phyloP scores from a whole-genome alignment of 2,797 vertebrate species.

The Arrhamphus sclerolepis region DNA sequence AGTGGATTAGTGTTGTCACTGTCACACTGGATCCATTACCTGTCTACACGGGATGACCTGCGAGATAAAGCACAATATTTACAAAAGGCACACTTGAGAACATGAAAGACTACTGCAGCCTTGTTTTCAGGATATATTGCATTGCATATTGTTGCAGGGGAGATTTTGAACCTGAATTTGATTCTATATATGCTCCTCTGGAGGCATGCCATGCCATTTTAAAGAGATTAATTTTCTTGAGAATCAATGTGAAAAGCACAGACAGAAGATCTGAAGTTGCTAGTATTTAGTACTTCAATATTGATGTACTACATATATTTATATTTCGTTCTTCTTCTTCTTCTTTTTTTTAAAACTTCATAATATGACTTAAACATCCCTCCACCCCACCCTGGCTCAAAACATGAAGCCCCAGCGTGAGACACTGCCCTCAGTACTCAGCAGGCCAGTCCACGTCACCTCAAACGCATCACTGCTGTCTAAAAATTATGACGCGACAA shows the following conservation, averaged over 20 bases:
- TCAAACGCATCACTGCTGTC: constrained; percentile 18
- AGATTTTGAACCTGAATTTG: too few species aligned
- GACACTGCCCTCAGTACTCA: constrained; percentile 7
- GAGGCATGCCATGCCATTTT: too few species aligned
- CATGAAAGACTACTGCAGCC: background rate
- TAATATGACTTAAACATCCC: too few species aligned
- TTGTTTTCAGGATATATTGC: background rate
- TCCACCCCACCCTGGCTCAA: too few species aligned
- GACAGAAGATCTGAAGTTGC: too few species aligned
- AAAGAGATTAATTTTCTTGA: too few species aligned
- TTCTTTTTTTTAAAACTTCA: background rate
- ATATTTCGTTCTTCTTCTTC: background rate
- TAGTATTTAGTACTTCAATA: too few species aligned
- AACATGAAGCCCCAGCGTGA: background rate
- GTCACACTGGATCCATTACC: constrained; percentile 68
- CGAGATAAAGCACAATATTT: constrained; percentile 28
- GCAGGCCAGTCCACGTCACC: constrained; percentile 61
- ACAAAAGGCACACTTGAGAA: background rate
- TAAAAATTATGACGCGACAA: constrained; percentile 4
- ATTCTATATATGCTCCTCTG: too few species aligned
- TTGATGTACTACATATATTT: too few species aligned
- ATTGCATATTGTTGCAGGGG: too few species aligned
- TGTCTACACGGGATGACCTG: constrained; percentile 51
- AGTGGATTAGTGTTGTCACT: constrained; percentile 20
- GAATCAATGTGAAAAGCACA: too few species aligned